Base-by-base conservation (phyloP, 2,797 vertebrate genomes). In the Gadopsis bispinosus region DNA sequence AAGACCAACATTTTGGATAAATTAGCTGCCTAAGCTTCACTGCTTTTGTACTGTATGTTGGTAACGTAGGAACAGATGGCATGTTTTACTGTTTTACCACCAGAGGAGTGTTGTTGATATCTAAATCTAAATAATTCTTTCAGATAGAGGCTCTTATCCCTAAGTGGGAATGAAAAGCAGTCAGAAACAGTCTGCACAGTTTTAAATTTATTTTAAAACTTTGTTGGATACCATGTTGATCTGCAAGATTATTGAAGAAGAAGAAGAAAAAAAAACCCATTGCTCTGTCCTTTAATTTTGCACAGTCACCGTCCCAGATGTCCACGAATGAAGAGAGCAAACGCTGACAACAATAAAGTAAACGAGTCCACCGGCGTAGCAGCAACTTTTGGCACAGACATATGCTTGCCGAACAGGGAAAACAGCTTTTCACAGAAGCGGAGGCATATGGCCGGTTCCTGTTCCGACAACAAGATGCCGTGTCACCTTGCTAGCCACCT, bases 401-500 rank as follows among this genome's bases (percentile, higher is more conserved):
- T 88, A 87, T 89, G 88, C 86, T 89, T 53, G 83, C 77, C 88
- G 78, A 88, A 93, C 92, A 90, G 77, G 31, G 81, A 83, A 90
- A 93, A 92, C 94, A 94, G 89, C 86, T 92, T 93, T 89, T 53
- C 59, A 26, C 79, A 54, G 81, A 78, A 64, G 77, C 22, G 0
- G 35, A 4, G 82, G 75, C 94, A 94, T 94, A 94, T 94, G 94
- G 91, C 70, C 35, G 5, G 69, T 69, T 77, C 73, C 43, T 92
- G 91, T 91, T 91, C 73, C 58, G 29, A 89, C 91, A 89, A 91
- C 88, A 89, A 92, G 89, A 91, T 50, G 83, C 85, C 31, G 91
- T 94, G 94, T 94, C 92, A 94, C 93, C 94, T 93, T 94, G 89
- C 80, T 31, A 2, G 87, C 92, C 92, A 94, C 94, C 93, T 93